phyloP scores from a whole-genome alignment of 2,888 invertebrate genomes.

The Laothoe populi region DNA sequence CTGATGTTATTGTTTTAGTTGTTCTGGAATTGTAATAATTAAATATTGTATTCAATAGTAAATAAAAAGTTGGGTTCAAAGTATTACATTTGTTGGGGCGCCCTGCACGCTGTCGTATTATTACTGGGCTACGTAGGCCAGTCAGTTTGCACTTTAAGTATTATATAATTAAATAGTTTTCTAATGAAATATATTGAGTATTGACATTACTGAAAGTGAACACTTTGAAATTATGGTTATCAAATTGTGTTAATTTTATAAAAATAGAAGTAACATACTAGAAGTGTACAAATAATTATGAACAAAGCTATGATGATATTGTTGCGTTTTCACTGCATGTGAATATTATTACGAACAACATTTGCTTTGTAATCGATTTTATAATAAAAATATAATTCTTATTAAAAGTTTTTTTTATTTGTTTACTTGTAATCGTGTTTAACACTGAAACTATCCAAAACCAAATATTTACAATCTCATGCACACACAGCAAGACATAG shows the following conservation, averaged over 20 bases:
- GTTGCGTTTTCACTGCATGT: slow-evolving; percentile 79
- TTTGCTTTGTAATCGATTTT: slow-evolving; percentile 82
- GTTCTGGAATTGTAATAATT: slow-evolving; percentile 16
- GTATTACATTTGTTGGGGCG: slow-evolving; percentile 19
- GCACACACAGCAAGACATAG: no score
- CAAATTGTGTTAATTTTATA: slow-evolving; percentile 29
- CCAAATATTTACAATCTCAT: no score
- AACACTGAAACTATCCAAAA: no score
- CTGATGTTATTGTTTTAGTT: slow-evolving; percentile 24
- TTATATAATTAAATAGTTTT: slow-evolving; percentile 22
- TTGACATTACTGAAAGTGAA: slow-evolving; percentile 24
- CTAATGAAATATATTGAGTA: slow-evolving; percentile 9
- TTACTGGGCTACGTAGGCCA: slow-evolving; percentile 13
- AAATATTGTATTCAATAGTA: slow-evolving; percentile 10
- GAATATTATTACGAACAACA: slow-evolving; percentile 68
- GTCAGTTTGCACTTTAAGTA: slow-evolving; percentile 20
- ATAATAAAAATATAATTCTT: slow-evolving; percentile 74
- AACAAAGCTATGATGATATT: slow-evolving; percentile 36
- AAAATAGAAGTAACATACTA: slow-evolving; percentile 26
- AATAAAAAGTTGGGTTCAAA: slow-evolving; percentile 22
- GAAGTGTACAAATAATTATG: slow-evolving; percentile 30
- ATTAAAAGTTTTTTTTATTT: slow-evolving; percentile 44
- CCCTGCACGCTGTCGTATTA: slow-evolving; percentile 16
- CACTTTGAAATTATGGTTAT: slow-evolving; percentile 26
- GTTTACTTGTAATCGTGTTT: neutral